Evolutionary conservation across 2,113 vertebrate genomes (phyloP), one percentile per base, ranked within the genome.

Genomic region (Candoia aspera): DNA sequence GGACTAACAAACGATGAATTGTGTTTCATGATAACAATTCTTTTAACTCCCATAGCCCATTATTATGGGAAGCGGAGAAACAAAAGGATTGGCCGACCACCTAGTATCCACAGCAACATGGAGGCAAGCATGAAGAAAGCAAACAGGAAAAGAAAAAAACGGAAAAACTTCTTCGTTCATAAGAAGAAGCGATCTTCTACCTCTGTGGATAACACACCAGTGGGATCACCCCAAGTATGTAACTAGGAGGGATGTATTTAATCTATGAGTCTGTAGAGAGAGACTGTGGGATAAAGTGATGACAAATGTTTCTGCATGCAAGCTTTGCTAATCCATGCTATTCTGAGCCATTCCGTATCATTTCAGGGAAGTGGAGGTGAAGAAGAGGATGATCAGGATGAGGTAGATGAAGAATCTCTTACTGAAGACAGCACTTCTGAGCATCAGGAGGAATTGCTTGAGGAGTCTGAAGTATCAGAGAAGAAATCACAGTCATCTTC

Each of bases 1-100:
- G 3, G 21, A 57, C 46, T 57, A 68, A 29, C 26, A 93, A 53
- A 54, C 17, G 29, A 0, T 87, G 21, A 86, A 24, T 88, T 86
- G 8, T 90, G 84, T 92, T 93, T 84, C n/a, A 17, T 93, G 95
- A 93, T 54, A 46, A 92, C 93, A 24, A 53, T 92, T 96, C 89
- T 95, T 89, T 96, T 93, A 93, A 95, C 92, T 88, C 90, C 92
- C 95, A 73, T 90, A 99, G 99, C 99, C 54, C 99, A 99, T 97
- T 99, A 99, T 96, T 99, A 99, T 0, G 99, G 99, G 11, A 99
- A 99, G 96, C 97, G 99, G 97, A 99, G 98, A 97, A 99, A 98
- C 95, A 98, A 98, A 96, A 98, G 98, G 57, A 98, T 99, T 91
- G 99, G 98, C 3, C 98, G 98, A 90, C 99, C 99, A 46, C 98